phyloP scores from a whole-genome alignment of 2,113 vertebrate species.

The Montifringilla adamsi region DNA sequence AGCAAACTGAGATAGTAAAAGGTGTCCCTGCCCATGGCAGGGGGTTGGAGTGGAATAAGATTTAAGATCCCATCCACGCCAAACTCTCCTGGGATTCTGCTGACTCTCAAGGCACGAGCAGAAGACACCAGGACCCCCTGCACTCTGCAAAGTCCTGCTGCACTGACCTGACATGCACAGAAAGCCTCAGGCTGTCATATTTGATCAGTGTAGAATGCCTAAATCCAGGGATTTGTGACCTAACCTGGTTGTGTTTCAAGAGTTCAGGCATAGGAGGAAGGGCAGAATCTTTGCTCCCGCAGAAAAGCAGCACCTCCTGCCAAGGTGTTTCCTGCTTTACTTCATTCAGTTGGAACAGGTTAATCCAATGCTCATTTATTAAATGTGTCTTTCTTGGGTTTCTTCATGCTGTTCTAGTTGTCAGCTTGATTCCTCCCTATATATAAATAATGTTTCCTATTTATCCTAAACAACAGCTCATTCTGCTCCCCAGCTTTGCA shows the following conservation, averaged over 20 bases:
- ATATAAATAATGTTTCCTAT: constrained; percentile 22
- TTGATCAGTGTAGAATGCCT: not conserved
- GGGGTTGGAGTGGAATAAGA: not conserved
- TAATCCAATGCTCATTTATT: not conserved
- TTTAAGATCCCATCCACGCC: not conserved
- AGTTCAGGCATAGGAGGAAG: not conserved
- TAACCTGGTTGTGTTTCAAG: not conserved
- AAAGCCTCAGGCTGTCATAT: not conserved
- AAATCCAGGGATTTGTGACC: not conserved
- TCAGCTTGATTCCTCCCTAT: not conserved
- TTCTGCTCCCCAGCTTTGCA: not conserved
- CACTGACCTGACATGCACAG: not conserved
- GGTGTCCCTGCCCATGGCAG: not conserved
- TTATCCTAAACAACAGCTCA: not conserved
- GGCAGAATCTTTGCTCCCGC: not conserved
- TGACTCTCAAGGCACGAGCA: not conserved
- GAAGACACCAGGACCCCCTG: not conserved
- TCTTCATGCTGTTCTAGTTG: not conserved
- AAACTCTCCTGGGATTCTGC: not conserved
- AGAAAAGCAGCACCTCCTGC: not conserved
- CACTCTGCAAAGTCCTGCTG: not conserved
- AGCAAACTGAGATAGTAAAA: accelerated
- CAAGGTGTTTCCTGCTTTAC: not conserved
- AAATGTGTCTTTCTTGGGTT: not conserved
- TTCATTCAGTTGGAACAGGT: not conserved